These are phyloP conservation scores for Metaphire vulgaris DNA, from an alignment of 1,140 invertebrate genomes.

Conservation along the genomic window DNA sequence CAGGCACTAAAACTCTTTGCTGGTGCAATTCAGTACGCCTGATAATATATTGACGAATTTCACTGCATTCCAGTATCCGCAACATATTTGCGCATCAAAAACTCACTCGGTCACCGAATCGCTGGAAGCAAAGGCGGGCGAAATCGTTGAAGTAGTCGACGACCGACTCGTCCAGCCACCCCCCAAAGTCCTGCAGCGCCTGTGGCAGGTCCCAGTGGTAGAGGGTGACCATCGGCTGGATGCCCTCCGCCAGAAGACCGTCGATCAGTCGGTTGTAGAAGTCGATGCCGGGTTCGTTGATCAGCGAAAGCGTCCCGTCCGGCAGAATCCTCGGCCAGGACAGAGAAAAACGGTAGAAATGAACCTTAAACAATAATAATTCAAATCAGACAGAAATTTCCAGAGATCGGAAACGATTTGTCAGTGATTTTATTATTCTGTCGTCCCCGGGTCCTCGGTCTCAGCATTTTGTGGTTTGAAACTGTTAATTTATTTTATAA, in stretches of 20 bases:
- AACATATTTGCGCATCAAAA: too few species aligned
- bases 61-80: too few species aligned
- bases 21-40: too few species aligned
- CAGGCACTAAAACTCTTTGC: too few species aligned
- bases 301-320: conserved; percentile 53
- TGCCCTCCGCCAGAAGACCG: conserved; percentile 57
- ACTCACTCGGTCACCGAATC: conserved; percentile 46
- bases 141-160: conserved; percentile 55
- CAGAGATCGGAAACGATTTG: too few species aligned
- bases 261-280: conserved; percentile 64
- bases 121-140: conserved; percentile 47
- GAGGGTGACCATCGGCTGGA: conserved; percentile 59
- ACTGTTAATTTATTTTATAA: neutral
- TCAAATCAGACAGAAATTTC: neutral
- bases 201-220: conserved; percentile 51
- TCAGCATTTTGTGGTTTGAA: too few species aligned
- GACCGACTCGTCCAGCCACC: conserved; percentile 56
- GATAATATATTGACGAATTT: too few species aligned
- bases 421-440: neutral
- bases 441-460: neutral
- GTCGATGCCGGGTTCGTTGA: conserved; percentile 60
- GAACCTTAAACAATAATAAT: conserved; percentile 26
- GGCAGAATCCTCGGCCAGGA: conserved; percentile 65
- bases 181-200: conserved; percentile 50
- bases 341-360: conserved; percentile 64